Evolutionary conservation across 2,888 invertebrate genomes (phyloP), one percentile per base, ranked within the genome.

Genomic region (Plebejus melissa): DNA sequence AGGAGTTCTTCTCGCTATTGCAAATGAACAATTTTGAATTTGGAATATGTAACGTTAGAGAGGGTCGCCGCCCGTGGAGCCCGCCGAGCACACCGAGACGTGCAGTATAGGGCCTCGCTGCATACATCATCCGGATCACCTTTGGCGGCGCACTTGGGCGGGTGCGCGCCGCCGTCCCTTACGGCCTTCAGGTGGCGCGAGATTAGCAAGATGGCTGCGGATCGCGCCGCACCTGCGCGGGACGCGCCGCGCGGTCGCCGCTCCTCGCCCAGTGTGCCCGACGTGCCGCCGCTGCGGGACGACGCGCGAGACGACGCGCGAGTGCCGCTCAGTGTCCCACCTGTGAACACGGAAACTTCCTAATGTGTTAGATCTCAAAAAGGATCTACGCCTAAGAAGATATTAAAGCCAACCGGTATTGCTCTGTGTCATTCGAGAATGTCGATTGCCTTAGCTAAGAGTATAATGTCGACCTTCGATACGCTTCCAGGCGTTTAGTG

Each of bases 141-240:
- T 94, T 93, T 91, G 93, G 93, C 94, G 93, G 93, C 92, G 92
- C 91, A 92, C 91, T 91, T 91, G 83, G 88, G 89, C 90, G 91
- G 90, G 92, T 90, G 93, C 90, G 93, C 91, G 91, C 91, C 91
- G 92, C 92, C 92, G 86, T 88, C 90, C 88, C 89, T 88, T 90
- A 94, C 94, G 94, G 94, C 94, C 93, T 94, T 94, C 91, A 96
- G 96, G 94, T 96, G 96, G 95, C 96, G 97, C 95, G 97, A 97
- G 95, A 97, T 97, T 95, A 97, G 96, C 96, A 97, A 97, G 96
- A 97, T 97, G 96, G 97, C 97, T 94, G 97, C 97, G 94, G 97
- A 95, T 93, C 97, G 96, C 94, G 97, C 97, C 95, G 97, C 97
- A 97, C 97, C 97, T 97, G 97, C 97, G 94, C 97, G 96, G 89